Percentiles rank a stretch among this genome's conserved stretches.
Conservation (phyloP, 2,888 invertebrate species). For the Polyommatus iphigenia region DNA sequence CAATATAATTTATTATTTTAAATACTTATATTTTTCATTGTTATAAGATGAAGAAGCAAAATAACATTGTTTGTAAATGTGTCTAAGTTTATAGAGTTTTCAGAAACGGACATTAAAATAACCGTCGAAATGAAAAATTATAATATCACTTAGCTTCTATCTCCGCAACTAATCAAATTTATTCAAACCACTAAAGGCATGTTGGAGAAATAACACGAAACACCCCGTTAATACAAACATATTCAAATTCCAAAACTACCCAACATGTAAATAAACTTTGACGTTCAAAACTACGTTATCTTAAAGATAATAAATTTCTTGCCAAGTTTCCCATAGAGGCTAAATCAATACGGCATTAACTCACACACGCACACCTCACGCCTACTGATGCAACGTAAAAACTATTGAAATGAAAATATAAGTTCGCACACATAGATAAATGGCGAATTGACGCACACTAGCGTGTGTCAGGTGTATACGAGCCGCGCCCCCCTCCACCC, state of each 20-base stretch:
- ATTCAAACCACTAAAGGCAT: constrained; percentile 2
- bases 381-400: constrained; percentile 70
- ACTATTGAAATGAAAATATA: constrained; percentile 79
- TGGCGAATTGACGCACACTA: constrained; percentile 52
- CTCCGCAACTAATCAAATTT: neutral
- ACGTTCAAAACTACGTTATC: constrained; percentile 43
- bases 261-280: constrained; percentile 30
- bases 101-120: neutral
- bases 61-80: too few species aligned
- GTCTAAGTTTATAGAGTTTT: neutral
- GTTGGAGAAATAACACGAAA: neutral
- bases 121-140: neutral
- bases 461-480: constrained; percentile 57
- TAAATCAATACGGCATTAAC: constrained; percentile 78
- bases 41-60: too few species aligned
- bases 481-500: constrained; percentile 50
- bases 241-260: constrained; percentile 10
- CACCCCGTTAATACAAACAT: constrained; percentile 13
- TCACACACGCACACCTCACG: constrained; percentile 60
- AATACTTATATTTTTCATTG: too few species aligned
- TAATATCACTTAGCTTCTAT: neutral
- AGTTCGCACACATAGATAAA: constrained; percentile 53
- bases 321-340: constrained; percentile 57
- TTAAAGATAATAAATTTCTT: constrained; percentile 70
- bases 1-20: too few species aligned